Conservation (phyloP, 2,888 invertebrate species). For the Apamea anceps region DNA sequence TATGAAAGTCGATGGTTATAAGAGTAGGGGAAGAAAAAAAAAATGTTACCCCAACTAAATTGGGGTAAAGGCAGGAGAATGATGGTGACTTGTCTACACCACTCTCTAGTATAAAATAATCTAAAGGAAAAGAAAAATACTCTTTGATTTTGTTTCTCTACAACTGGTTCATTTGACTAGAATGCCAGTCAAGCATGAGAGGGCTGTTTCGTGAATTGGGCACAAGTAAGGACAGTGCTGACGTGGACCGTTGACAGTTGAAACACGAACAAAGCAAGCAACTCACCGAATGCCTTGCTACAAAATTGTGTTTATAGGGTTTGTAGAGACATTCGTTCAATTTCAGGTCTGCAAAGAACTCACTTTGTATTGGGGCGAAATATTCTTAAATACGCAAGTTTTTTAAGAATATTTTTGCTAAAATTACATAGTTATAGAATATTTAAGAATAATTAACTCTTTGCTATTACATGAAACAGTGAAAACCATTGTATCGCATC, state of each 20-base stretch:
- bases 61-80: too few relatives aligned
- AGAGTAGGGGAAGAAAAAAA: not conserved
- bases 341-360: not conserved
- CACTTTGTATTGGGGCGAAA: not conserved
- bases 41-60: not conserved
- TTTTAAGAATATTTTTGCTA: too few relatives aligned
- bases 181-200: not conserved
- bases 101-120: not conserved
- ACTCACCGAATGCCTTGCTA: not conserved
- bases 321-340: not conserved
- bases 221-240: not conserved
- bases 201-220: slow-evolving; percentile 1
- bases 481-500: too few relatives aligned
- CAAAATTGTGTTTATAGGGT: not conserved
- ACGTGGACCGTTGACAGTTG: slow-evolving; percentile 28
- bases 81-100: not conserved
- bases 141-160: not conserved
- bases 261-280: slow-evolving; percentile 7
- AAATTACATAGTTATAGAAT: too few relatives aligned
- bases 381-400: too few relatives aligned
- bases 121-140: not conserved
- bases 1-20: not conserved
- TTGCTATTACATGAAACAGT: too few relatives aligned
- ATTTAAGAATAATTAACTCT: too few relatives aligned
- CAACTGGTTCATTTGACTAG: not conserved